Evolutionary conservation across 2,797 vertebrate genomes (phyloP).

Genomic region (Dendrocincla fuliginosa): DNA sequence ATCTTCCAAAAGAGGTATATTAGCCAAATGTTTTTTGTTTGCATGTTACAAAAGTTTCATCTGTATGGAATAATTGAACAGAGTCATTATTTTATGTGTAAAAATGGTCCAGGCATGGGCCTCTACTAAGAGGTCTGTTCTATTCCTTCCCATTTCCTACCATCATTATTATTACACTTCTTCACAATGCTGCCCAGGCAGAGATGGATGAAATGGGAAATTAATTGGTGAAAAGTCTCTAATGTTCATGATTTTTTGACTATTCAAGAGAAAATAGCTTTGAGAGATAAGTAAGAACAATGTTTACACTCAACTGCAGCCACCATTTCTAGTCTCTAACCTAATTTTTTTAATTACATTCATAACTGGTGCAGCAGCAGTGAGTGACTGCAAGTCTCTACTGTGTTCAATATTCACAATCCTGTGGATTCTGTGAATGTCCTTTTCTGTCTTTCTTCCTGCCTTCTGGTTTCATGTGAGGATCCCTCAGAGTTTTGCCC

Average conservation of each 20-base stretch:
- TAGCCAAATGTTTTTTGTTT: not conserved
- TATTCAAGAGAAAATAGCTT: not conserved
- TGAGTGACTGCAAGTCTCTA: not conserved
- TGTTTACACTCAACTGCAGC: not conserved
- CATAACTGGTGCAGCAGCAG: not conserved
- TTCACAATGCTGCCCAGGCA: not conserved
- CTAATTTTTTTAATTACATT: constrained; percentile 4
- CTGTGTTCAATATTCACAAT: not conserved
- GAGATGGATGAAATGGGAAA: not conserved
- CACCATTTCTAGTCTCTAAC: not conserved
- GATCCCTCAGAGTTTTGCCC: not conserved
- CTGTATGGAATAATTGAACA: not conserved
- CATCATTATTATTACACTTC: not conserved
- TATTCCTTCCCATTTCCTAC: not conserved
- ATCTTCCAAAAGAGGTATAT: not conserved
- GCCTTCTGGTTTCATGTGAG: not conserved
- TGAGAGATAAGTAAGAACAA: not conserved
- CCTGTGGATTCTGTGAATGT: constrained; percentile 17
- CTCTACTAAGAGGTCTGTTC: not conserved
- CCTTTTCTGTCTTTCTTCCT: not conserved
- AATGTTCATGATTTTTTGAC: not conserved
- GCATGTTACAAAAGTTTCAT: not conserved
- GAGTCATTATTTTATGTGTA: not conserved
- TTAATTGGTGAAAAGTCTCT: not conserved
- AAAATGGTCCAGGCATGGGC: not conserved